These are phyloP conservation scores for Genyomyrus donnyi DNA, from an alignment of 2,113 vertebrate species.

Conservation along the genomic window DNA sequence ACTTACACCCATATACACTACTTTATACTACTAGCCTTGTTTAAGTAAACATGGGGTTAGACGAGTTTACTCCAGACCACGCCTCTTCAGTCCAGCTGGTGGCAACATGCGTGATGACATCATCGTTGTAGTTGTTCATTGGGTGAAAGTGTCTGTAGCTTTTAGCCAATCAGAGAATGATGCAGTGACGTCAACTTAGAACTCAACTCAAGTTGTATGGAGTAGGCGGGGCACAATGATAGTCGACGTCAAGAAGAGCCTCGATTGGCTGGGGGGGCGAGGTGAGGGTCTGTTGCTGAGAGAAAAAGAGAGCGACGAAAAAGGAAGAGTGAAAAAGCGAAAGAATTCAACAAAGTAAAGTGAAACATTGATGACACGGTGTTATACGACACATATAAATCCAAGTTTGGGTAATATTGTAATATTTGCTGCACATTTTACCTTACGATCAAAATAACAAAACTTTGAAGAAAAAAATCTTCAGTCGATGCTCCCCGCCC, in stretches of 20 bases:
- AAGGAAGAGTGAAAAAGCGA: conserved; percentile 35
- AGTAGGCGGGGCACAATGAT: conserved; percentile 46
- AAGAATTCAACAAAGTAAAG: background rate
- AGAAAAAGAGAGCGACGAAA: conserved; percentile 44
- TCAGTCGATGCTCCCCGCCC: background rate
- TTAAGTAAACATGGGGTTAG: conserved; percentile 53
- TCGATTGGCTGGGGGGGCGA: conserved; percentile 54
- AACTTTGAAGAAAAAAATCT: conserved; percentile 2
- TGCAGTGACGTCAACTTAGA: conserved; percentile 58
- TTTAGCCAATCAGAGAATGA: conserved; percentile 51
- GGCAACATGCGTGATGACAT: conserved; percentile 75
- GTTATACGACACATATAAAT: background rate
- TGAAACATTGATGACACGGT: background rate
- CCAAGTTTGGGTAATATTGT: background rate
- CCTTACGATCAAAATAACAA: conserved; percentile 1
- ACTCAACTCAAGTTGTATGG: conserved; percentile 44
- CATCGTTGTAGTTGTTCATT: conserved; percentile 54
- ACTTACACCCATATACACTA: background rate
- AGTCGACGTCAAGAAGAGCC: conserved; percentile 45
- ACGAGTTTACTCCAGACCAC: conserved; percentile 61
- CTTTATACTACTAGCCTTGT: background rate
- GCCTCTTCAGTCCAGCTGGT: conserved; percentile 69
- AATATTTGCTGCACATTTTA: background rate
- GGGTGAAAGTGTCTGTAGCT: conserved; percentile 36
- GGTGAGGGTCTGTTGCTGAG: conserved; percentile 74